Conservation (phyloP, 2,113 vertebrate genomes). For the Menura novaehollandiae region DNA sequence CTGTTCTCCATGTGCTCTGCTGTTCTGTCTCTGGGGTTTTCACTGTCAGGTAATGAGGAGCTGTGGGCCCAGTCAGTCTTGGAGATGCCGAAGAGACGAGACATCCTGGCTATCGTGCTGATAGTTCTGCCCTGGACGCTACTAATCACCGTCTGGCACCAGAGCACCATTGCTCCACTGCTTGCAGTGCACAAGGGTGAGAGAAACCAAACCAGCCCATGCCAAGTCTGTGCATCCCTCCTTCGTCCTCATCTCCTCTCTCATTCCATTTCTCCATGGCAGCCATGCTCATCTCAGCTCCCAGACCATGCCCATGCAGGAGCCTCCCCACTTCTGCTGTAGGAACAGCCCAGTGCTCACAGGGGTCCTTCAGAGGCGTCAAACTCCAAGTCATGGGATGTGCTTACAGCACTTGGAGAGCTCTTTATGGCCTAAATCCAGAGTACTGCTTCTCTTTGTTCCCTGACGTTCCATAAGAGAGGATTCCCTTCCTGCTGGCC, state of each 20-base stretch:
- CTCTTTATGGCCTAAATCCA: background rate
- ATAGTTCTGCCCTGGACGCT: constrained; percentile 99
- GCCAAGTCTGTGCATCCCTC: constrained; percentile 1
- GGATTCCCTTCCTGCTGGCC: background rate
- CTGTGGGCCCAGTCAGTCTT: constrained; percentile 91
- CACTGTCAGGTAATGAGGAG: constrained; percentile 92
- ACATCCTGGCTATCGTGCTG: constrained; percentile 97
- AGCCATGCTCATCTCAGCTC: constrained; percentile 53
- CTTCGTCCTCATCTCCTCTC: constrained; percentile 27
- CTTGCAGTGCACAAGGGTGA: constrained; percentile 96
- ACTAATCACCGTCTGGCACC: constrained; percentile 99
- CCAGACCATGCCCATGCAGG: constrained; percentile 9
- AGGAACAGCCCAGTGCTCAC: background rate
- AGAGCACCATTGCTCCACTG: constrained; percentile 92
- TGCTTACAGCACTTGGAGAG: background rate
- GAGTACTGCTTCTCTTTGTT: background rate
- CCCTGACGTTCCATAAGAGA: background rate
- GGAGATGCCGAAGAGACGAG: constrained; percentile 99
- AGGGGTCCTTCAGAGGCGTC: background rate
- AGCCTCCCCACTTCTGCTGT: background rate
- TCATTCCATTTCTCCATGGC: constrained; percentile 38
- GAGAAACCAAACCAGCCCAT: constrained; percentile 37
- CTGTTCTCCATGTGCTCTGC: constrained; percentile 75
- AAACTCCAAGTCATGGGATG: background rate
- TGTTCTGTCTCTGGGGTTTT: constrained; percentile 73